Evolutionary conservation across 2,113 vertebrate genomes (phyloP), one percentile per base, ranked within the genome.

Genomic region (Chunga burmeisteri): DNA sequence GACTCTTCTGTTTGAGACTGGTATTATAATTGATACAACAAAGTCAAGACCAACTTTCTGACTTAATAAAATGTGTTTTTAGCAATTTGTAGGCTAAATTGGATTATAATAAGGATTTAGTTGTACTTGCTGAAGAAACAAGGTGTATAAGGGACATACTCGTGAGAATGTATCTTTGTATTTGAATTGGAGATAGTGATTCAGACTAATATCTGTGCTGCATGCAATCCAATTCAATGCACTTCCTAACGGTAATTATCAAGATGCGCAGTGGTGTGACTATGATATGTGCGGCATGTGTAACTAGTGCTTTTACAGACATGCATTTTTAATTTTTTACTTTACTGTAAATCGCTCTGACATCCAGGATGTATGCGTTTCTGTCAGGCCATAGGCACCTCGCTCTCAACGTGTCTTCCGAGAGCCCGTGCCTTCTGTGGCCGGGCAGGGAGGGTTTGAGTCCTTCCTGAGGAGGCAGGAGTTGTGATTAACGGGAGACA

Each of bases 161-260:
- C 6, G 4, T 15, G 40, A 81, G 78, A 94, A 70, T 71, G 19
- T 58, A 13, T 56, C 53, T 93, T 94, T 77, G 59, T 90, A 59
- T 96, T 81, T 92, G 77, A 94, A 90, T 58, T 81, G 92, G 85
- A 79, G 71, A 38, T 46, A 32, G 89, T 82, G 92, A 78, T 83
- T 75, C 72, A 90, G 61, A 47, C 63, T 50, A 58, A 30, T 75
- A 47, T 42, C 66, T 61, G 59, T 77, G 78, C 86, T 49, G 21
- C 27, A 2, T 34, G 26, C 71, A 81, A 16, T 83, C 62, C 49
- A 62, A 10, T 85, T 80, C 53, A 73, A 4, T 25, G 22, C 32
- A 47, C 52, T 97, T 95, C 58, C 56, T 83, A 62, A 49, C 66
- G 68, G 38, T 93, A 70, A 81, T 80, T 78, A 22, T 32, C 34